A percentile compares a stretch with the other conserved stretches of the same genome.
phyloP scores from a whole-genome alignment of 37 sponge, comb jelly and placozoan genomes.

The Haliclona indistincta region DNA sequence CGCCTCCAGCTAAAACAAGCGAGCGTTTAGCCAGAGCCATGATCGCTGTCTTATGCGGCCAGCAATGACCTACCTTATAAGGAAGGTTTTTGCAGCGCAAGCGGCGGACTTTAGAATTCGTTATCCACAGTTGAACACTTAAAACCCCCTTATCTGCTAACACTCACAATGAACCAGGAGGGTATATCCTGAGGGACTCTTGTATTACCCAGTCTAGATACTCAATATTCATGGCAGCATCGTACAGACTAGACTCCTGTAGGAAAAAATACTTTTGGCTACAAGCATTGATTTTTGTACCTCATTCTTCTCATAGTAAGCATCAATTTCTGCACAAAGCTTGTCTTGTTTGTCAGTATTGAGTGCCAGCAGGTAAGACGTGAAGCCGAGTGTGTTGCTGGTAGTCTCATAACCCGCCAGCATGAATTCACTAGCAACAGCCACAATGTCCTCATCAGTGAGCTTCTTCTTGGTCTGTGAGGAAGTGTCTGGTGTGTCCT shows the following conservation, averaged over 20 bases:
- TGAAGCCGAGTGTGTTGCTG: slow-evolving; percentile 27
- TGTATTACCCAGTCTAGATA: slow-evolving; percentile 76
- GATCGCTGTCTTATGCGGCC: too few species aligned
- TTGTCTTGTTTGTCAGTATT: slow-evolving; percentile 5
- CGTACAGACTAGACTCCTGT: slow-evolving; percentile 62
- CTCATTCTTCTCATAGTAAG: background rate
- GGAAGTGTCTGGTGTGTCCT: background rate
- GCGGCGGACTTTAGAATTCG: too few species aligned
- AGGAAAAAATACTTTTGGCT: background rate
- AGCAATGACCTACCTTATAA: too few species aligned
- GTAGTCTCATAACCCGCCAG: slow-evolving; percentile 16
- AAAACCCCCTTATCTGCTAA: too few species aligned
- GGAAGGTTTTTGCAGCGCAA: too few species aligned
- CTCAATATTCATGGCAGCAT: slow-evolving; percentile 64
- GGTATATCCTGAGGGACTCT: slow-evolving; percentile 77
- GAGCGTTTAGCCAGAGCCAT: too few species aligned
- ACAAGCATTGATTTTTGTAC: too few species aligned
- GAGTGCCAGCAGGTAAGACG: slow-evolving; percentile 14
- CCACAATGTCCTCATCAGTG: background rate
- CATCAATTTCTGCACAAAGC: slow-evolving; percentile 10
- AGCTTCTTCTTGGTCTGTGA: background rate
- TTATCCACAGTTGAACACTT: too few species aligned
- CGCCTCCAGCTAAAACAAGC: too few species aligned
- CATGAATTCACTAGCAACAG: background rate
- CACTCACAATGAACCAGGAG: slow-evolving; percentile 66